Base-by-base conservation (phyloP, 2,113 vertebrate genomes). In the Desmodus rotundus region DNA sequence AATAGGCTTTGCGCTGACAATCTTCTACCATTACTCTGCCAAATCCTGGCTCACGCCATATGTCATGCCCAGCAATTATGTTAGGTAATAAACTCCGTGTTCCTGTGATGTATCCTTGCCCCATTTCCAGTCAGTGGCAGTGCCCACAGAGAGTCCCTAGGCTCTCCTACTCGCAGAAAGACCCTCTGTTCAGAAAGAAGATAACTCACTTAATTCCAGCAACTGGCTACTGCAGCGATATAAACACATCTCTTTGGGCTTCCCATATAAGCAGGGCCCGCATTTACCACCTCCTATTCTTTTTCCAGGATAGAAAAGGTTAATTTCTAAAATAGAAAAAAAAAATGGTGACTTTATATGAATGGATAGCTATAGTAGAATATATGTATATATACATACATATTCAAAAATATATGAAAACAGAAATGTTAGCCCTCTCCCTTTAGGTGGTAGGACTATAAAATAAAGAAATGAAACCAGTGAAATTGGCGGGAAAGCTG, bases 1-100 rank as follows among this genome's bases (percentile, higher is more conserved):
- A 97, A 97, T 56, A 96, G 83, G 93, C 89, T 98, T 98, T 97
- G 85, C 93, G 97, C 96, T 97, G 97, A 97, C 97, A 98, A 96
- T 93, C 97, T 96, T 94, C 81, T 61, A 78, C 87, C 36, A 83
- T 82, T 63, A 76, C n/a, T 68, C 19, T 85, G 83, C 90, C 96
- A 96, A 96, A 95, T 80, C 92, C 93, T 92, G 67, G 83, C 50
- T 96, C 93, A 87, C 84, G 86, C 63, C 4, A 0, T 84, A 83
- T 78, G 74, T 70, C 94, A 84, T 17, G 13, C 47, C 83, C 74
- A 95, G 95, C 83, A 96, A 89, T 85, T 97, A 50, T 15, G 43
- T 93, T 87, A 97, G 86, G 80, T 96, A 95, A 96, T 96, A 97
- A 96, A 96, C 43, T 97, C 65, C 47, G 12, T 0, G 4, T 89